Conservation (phyloP, 1,140 invertebrate species). For the Brachionus plicatilis region DNA sequence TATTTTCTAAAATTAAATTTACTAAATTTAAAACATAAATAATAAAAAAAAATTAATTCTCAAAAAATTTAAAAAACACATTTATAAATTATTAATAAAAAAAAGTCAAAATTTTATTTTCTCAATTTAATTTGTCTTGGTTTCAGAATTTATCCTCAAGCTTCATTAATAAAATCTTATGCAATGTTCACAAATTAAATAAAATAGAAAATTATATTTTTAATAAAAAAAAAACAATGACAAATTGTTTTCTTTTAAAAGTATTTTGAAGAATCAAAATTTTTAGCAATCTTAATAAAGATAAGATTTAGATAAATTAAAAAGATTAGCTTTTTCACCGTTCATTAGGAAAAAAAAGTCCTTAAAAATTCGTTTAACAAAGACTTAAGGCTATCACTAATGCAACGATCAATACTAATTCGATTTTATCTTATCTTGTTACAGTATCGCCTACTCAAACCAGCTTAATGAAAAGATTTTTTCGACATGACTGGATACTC, state of each 20-base stretch:
- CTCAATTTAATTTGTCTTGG: too few relatives aligned
- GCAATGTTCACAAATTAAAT: too few relatives aligned
- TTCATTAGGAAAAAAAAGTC: not conserved
- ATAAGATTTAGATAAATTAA: not conserved
- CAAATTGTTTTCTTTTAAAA: not conserved
- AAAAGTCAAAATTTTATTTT: too few relatives aligned
- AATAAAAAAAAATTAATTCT: too few relatives aligned
- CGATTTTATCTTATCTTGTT: constrained; percentile 4
- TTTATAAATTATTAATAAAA: too few relatives aligned
- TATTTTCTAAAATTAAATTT: too few relatives aligned
- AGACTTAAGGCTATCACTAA: not conserved
- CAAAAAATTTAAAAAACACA: too few relatives aligned
- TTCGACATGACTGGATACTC: not conserved
- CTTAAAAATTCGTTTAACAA: not conserved
- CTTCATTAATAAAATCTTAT: not conserved
- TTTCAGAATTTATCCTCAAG: too few relatives aligned
- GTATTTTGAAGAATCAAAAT: not conserved
- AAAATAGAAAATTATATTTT: not conserved
- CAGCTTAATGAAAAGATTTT: not conserved
- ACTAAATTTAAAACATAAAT: too few relatives aligned
- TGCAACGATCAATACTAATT: not conserved
- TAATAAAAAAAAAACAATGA: not conserved
- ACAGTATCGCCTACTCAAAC: not conserved
- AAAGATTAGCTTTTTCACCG: not conserved
- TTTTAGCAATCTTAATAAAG: not conserved